A percentile compares a stretch with the other conserved stretches of the same genome.
These are phyloP conservation scores for Nyctibius bracteatus DNA, from an alignment of 2,113 vertebrate genomes.

Conservation along the genomic window DNA sequence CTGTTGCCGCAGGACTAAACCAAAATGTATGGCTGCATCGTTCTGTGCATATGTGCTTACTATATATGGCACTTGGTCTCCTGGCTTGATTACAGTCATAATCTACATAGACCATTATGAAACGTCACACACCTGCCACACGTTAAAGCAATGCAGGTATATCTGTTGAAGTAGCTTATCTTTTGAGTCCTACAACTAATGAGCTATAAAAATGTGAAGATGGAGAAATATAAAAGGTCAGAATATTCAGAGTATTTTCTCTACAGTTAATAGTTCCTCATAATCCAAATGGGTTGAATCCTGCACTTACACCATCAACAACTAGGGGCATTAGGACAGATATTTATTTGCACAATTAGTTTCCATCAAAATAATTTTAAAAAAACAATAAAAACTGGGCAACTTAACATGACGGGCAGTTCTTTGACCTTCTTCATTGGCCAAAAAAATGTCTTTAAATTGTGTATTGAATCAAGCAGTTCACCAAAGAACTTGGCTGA, in stretches of 20 bases:
- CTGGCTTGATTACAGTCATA: neutral
- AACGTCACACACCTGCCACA: neutral
- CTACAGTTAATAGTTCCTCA: neutral
- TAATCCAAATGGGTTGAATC: neutral
- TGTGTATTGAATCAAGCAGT: neutral
- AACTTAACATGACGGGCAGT: neutral
- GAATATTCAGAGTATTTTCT: neutral
- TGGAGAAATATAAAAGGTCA: neutral
- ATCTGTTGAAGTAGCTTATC: neutral
- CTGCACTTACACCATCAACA: neutral
- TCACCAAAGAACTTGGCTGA: neutral
- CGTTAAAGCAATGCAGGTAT: neutral
- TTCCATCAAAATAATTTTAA: neutral
- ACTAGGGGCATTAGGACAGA: neutral
- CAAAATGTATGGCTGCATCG: neutral
- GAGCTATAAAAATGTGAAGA: neutral
- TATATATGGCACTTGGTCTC: neutral
- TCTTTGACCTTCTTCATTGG: neutral
- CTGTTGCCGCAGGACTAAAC: neutral
- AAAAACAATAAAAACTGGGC: neutral
- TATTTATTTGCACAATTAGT: neutral
- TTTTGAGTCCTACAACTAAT: neutral
- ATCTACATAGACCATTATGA: neutral
- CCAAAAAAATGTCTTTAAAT: neutral
- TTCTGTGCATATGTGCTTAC: neutral